Evolutionary conservation across 2,888 invertebrate species (phyloP).

Genomic region (Andrena bicolor): DNA sequence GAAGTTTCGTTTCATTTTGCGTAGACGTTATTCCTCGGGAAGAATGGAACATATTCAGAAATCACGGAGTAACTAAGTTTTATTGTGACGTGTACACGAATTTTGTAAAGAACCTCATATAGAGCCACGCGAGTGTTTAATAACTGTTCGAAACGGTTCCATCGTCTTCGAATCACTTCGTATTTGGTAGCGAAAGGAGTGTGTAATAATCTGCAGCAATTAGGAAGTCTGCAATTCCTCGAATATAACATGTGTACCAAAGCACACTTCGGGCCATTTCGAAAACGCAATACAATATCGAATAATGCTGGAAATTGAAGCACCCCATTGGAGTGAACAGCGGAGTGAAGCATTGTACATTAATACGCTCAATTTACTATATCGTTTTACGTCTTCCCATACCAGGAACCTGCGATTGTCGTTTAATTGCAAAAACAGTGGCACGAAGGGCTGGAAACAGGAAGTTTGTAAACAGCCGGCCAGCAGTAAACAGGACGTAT

Average conservation of each 20-base stretch:
- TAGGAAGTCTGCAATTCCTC: too few relatives aligned
- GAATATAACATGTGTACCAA: not conserved
- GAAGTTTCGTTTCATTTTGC: too few relatives aligned
- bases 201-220: too few relatives aligned
- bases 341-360: not conserved
- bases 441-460: slow-evolving; percentile 42
- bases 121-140: too few relatives aligned
- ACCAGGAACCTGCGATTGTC: slow-evolving; percentile 35
- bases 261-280: not conserved
- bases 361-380: not conserved
- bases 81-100: too few relatives aligned
- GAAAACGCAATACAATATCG: not conserved
- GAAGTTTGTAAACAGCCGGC: slow-evolving; percentile 48
- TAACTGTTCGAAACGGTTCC: too few relatives aligned
- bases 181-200: too few relatives aligned
- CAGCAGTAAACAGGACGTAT: slow-evolving; percentile 50
- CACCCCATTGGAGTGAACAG: not conserved
- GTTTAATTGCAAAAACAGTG: slow-evolving; percentile 41
- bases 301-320: not conserved
- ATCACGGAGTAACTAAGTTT: too few relatives aligned
- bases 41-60: too few relatives aligned
- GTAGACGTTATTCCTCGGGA: too few relatives aligned
- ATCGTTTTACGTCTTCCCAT: slow-evolving; percentile 8
- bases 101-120: too few relatives aligned
- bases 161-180: too few relatives aligned